Percentiles rank a stretch among this genome's conserved stretches.
Conservation (phyloP, 2,888 invertebrate species). For the Colostygia pectinataria region DNA sequence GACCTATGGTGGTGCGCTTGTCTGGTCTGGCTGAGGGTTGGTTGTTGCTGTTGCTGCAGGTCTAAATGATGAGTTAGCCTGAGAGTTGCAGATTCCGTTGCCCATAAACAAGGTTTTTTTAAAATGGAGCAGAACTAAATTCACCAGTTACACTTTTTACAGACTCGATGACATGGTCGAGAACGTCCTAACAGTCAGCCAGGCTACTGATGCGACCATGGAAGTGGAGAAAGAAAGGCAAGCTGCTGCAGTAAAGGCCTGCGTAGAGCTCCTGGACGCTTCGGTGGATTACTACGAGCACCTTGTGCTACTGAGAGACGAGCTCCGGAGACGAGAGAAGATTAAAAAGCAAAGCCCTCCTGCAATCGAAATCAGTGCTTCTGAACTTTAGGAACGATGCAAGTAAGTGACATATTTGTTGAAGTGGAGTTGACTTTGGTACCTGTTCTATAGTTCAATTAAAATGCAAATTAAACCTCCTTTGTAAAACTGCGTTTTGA, state of each 20-base stretch:
- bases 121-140: too few relatives aligned
- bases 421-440: too few relatives aligned
- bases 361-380: conserved; percentile 53
- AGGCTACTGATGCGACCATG: conserved; percentile 59
- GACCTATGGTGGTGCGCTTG: too few relatives aligned
- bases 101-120: too few relatives aligned
- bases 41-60: too few relatives aligned
- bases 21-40: too few relatives aligned
- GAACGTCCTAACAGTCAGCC: conserved; percentile 57
- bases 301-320: conserved; percentile 61
- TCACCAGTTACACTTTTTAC: conserved; percentile 12
- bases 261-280: conserved; percentile 62
- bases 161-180: conserved; percentile 72
- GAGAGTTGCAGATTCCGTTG: too few relatives aligned
- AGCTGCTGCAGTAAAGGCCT: conserved; percentile 54
- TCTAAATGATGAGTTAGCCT: too few relatives aligned
- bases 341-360: conserved; percentile 55
- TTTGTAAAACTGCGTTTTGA: background rate
- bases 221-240: conserved; percentile 60
- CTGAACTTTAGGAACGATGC: conserved; percentile 32
- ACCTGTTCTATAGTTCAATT: too few relatives aligned
- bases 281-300: conserved; percentile 71
- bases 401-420: background rate
- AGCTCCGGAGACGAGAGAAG: conserved; percentile 52
- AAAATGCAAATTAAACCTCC: conserved; percentile 6